These are phyloP conservation scores for Euphonia xanthogaster DNA, from an alignment of 2,797 vertebrate species.

Conservation along the genomic window DNA sequence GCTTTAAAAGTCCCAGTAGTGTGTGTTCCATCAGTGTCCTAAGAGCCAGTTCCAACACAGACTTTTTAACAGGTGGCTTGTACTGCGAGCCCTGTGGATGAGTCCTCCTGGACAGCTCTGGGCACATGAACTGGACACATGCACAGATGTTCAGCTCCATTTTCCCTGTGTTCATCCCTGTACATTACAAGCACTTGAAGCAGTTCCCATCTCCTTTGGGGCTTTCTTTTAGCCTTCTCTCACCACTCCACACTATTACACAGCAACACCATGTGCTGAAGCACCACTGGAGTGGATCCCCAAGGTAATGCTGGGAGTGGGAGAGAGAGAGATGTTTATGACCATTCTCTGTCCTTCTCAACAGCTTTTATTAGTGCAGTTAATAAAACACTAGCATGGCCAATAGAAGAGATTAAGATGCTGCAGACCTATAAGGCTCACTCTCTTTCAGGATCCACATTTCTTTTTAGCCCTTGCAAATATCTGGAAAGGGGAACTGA, in stretches of 20 bases:
- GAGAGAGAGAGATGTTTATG: neutral
- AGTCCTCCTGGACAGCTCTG: neutral
- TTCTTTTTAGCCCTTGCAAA: neutral
- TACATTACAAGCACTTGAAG: neutral
- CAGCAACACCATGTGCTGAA: fast-evolving
- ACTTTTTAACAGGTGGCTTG: neutral
- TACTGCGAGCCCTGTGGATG: neutral
- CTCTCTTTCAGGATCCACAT: neutral
- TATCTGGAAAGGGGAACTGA: neutral
- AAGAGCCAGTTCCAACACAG: neutral
- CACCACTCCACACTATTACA: neutral
- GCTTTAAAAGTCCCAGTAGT: neutral
- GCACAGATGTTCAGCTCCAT: neutral
- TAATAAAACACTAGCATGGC: neutral
- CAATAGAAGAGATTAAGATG: neutral
- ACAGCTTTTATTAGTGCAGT: neutral
- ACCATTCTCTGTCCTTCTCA: neutral
- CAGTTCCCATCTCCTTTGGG: neutral
- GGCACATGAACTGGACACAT: neutral
- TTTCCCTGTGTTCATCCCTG: neutral
- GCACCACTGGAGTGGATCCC: neutral
- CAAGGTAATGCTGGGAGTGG: neutral
- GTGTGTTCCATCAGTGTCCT: neutral
- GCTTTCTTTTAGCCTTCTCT: neutral
- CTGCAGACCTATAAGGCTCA: neutral